Base-by-base conservation (phyloP, 1,140 invertebrate genomes). In the Drosophila ananassae region DNA sequence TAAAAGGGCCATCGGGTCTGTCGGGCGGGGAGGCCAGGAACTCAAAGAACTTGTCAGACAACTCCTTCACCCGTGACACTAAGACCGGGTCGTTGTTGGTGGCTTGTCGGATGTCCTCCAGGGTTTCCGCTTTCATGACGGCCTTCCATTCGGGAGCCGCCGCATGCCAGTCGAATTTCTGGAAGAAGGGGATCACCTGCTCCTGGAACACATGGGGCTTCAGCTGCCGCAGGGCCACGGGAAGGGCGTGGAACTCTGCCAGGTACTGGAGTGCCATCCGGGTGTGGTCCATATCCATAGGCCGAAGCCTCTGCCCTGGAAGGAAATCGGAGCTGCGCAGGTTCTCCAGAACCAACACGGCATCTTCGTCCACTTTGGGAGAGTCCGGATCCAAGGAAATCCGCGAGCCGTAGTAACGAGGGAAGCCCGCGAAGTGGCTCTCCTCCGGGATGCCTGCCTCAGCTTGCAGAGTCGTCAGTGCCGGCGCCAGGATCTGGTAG, bases 341-440 rank as follows among this genome's bases (percentile, higher is more conserved):
- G 82, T 95, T 94, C 22, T 94, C 94, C 66, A 94, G 91, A 1
- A 95, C 54, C 47, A 95, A 90, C 5, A 93, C 92, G 0, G 94
- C 94, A 54, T 94, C 81, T 0, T 93, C 91, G 59, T 94, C 93
- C 0, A 94, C 93, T 9, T 85, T 69, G 0, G 68, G 58, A 0
- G 89, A 74, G n/a, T 91, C 77, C 0, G 89, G 60, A 25, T 91
- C 79, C 2, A 94, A 52, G 12, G 92, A 93, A 1, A 93, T 72
- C 28, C 93, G 90, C 0, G 92, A 92, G 0, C 94, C 94, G 74
- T 93, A 94, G 68, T 93, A 94, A 17, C 92, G 91, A 0, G 94
- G 92, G 71, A 93, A 55, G 10, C 92, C 89, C 25, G 94, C 90
- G 10, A 93, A 93, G 0, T 92, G 46, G 5, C 92, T 64, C 1